A percentile compares a stretch with the other conserved stretches of the same genome.
phyloP scores from a whole-genome alignment of 2,888 invertebrate species.

The Lutraria lutraria region DNA sequence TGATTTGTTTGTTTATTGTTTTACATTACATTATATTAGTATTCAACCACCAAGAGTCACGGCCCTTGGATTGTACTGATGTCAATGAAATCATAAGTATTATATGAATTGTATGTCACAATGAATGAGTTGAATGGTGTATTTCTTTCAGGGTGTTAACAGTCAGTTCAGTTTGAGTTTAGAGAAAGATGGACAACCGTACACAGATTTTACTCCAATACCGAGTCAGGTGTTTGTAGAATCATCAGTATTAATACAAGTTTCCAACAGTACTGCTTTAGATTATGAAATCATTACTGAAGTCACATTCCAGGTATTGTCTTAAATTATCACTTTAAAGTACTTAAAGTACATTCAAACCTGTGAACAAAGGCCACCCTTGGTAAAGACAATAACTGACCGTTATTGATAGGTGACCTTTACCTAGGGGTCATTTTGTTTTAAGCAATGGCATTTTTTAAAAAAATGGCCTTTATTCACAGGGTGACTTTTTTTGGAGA shows the following conservation, averaged over 20 bases:
- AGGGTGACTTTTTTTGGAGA: too few relatives aligned
- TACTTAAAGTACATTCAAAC: too few relatives aligned
- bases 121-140: too few relatives aligned
- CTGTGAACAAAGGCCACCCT: too few relatives aligned
- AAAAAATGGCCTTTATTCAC: too few relatives aligned
- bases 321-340: neutral
- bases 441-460: too few relatives aligned
- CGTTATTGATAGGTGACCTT: too few relatives aligned
- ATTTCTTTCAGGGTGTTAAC: conserved; percentile 76
- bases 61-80: neutral
- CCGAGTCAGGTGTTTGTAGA: conserved; percentile 79
- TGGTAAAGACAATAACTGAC: too few relatives aligned
- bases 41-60: neutral
- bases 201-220: conserved; percentile 77
- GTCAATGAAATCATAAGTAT: neutral
- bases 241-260: conserved; percentile 78
- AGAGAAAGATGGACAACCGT: conserved; percentile 77
- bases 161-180: conserved; percentile 77
- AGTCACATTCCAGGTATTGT: conserved; percentile 78
- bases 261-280: conserved; percentile 88
- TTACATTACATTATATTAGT: neutral
- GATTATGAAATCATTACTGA: conserved; percentile 91
- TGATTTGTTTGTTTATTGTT: neutral
- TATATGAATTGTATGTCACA: neutral
- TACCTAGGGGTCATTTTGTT: too few relatives aligned